Percentiles rank a stretch among this genome's conserved stretches.
Conservation (phyloP, 2,797 vertebrate genomes). For the Danio tinwini region DNA sequence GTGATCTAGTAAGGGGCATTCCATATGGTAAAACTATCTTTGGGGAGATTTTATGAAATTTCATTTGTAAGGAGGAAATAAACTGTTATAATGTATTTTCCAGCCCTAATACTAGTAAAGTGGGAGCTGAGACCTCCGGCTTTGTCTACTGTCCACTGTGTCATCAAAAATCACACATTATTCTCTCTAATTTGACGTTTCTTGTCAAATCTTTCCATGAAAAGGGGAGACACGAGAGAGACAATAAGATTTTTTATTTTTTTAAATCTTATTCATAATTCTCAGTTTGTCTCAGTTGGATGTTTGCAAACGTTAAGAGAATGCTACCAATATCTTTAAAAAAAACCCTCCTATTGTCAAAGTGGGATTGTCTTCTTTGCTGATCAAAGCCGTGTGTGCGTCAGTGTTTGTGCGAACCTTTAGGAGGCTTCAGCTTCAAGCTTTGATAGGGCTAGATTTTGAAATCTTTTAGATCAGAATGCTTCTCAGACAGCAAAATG, state of each 20-base stretch:
- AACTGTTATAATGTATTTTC: slow-evolving; percentile 40
- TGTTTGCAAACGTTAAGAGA: slow-evolving; percentile 22
- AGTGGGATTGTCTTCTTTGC: background rate
- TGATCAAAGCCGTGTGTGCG: slow-evolving; percentile 26
- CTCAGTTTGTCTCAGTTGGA: background rate
- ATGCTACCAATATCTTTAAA: background rate
- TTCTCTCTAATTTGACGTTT: background rate
- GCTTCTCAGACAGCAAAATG: slow-evolving; percentile 32
- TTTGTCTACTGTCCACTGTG: slow-evolving; percentile 24
- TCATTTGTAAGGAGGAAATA: slow-evolving; percentile 42
- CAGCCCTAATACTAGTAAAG: slow-evolving; percentile 35
- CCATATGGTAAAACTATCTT: slow-evolving; percentile 41
- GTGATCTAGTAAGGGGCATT: slow-evolving; percentile 32
- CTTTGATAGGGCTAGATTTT: slow-evolving; percentile 7
- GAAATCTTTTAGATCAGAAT: slow-evolving; percentile 23
- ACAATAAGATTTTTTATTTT: too few relatives aligned
- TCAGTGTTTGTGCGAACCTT: slow-evolving; percentile 7
- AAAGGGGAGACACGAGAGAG: slow-evolving; percentile 5
- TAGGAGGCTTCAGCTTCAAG: slow-evolving; percentile 4
- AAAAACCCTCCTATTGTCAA: slow-evolving; percentile 6
- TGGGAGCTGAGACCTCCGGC: slow-evolving; percentile 39
- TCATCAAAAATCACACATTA: slow-evolving; percentile 15
- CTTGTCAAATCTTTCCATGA: background rate
- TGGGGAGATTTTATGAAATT: slow-evolving; percentile 32
- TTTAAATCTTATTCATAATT: background rate